Evolutionary conservation across 2,888 invertebrate genomes (phyloP).

Genomic region (Apoderus coryli): DNA sequence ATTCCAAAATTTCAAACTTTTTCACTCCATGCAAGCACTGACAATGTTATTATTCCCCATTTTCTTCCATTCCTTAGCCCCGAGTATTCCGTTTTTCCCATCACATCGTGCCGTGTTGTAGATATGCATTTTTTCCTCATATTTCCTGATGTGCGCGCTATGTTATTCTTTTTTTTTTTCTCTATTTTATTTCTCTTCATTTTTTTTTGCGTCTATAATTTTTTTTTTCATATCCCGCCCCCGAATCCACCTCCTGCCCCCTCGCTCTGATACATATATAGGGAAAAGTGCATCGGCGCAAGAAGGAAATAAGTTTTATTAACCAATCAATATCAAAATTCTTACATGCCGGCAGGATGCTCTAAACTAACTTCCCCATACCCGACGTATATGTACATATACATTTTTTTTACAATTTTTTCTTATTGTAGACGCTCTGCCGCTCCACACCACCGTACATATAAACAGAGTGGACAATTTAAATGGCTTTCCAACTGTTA

Average conservation of each 20-base stretch:
- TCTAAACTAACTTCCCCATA: constrained; percentile 35
- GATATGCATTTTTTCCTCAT: too few species aligned
- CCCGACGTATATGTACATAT: constrained; percentile 36
- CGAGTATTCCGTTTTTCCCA: constrained; percentile 7
- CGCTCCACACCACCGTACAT: too few species aligned
- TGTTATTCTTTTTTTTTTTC: too few species aligned
- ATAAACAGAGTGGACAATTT: too few species aligned
- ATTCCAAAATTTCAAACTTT: too few species aligned
- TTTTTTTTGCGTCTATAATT: background rate
- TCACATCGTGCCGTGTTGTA: too few species aligned
- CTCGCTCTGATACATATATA: constrained; percentile 11
- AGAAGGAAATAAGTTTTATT: constrained; percentile 30
- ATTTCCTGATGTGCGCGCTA: too few species aligned
- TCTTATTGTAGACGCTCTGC: too few species aligned
- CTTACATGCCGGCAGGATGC: constrained; percentile 29
- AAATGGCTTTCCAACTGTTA: too few species aligned
- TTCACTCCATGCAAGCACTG: too few species aligned
- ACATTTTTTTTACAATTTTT: constrained; percentile 33
- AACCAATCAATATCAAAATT: constrained; percentile 35
- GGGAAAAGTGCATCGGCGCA: constrained; percentile 18
- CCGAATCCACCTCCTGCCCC: constrained; percentile 13
- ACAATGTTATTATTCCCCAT: too few species aligned
- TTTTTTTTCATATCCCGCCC: constrained; percentile 10
- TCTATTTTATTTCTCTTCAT: background rate
- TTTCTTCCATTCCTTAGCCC: constrained; percentile 9